A percentile compares a stretch with the other conserved stretches of the same genome.
phyloP scores from a whole-genome alignment of 2,888 invertebrate species.

The Zonitis immaculata region DNA sequence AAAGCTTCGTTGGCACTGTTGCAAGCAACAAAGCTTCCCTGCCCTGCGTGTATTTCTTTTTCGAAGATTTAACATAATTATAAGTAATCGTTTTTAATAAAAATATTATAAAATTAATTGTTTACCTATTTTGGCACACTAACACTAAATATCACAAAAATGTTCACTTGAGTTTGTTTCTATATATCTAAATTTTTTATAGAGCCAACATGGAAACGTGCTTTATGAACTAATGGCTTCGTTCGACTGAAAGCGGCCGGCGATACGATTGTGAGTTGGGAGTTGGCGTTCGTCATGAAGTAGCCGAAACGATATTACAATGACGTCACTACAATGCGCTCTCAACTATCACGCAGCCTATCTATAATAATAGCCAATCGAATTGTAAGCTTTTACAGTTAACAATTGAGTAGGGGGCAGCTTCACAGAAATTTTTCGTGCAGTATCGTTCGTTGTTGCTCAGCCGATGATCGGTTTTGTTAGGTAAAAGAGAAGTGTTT shows the following conservation, averaged over 20 bases:
- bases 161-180: slow-evolving; percentile 39
- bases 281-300: slow-evolving; percentile 29
- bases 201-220: slow-evolving; percentile 44
- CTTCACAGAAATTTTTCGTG: slow-evolving; percentile 38
- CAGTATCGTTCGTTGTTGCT: slow-evolving; percentile 32
- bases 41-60: too few relatives aligned
- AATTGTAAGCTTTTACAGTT: slow-evolving; percentile 36
- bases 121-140: slow-evolving; percentile 51
- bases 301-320: slow-evolving; percentile 25
- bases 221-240: slow-evolving; percentile 42
- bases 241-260: slow-evolving; percentile 46
- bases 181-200: slow-evolving; percentile 35
- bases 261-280: slow-evolving; percentile 27
- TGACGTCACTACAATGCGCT: slow-evolving; percentile 41
- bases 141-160: slow-evolving; percentile 49
- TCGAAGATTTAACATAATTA: too few relatives aligned
- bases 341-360: slow-evolving; percentile 28
- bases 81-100: too few relatives aligned
- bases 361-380: slow-evolving; percentile 35
- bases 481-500: slow-evolving; percentile 42
- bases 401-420: slow-evolving; percentile 36
- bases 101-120: slow-evolving; percentile 2
- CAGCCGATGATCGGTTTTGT: slow-evolving; percentile 32
- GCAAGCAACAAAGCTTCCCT: slow-evolving; percentile 20
- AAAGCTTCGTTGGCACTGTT: slow-evolving; percentile 25